Conservation (phyloP, 2,797 vertebrate species). For the Xiphorhynchus erythropygius region DNA sequence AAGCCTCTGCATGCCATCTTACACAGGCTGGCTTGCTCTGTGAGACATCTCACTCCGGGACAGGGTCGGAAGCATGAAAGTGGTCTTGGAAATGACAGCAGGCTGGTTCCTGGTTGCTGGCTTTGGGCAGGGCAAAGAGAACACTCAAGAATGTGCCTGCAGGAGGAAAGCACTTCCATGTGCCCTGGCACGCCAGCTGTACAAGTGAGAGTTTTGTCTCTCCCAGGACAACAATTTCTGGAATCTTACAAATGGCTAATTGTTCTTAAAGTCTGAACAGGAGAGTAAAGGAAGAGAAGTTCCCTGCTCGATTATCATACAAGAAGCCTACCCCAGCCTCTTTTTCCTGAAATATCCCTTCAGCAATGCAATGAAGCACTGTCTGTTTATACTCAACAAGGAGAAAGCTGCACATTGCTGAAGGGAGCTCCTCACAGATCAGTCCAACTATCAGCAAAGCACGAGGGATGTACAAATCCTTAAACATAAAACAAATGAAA, state of each 20-base stretch:
- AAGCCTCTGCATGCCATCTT: background rate
- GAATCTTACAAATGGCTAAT: background rate
- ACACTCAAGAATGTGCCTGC: constrained; percentile 14
- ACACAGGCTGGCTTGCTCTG: background rate
- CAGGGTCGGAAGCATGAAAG: background rate
- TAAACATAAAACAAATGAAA: background rate
- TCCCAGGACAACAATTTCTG: background rate
- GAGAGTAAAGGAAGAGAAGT: background rate
- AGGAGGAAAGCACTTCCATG: background rate
- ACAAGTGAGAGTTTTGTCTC: constrained; percentile 9
- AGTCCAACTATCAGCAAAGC: background rate
- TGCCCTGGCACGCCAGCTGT: background rate
- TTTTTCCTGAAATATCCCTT: background rate
- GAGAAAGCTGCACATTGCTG: background rate
- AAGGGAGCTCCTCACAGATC: background rate
- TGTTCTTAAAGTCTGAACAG: background rate
- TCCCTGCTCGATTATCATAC: background rate
- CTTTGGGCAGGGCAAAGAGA: background rate
- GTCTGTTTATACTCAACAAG: background rate
- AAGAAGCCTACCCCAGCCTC: background rate
- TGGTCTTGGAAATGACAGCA: background rate
- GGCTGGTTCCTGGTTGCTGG: background rate
- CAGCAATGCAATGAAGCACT: background rate
- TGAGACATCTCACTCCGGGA: background rate
- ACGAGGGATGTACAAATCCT: background rate